These are phyloP conservation scores for Drosophila suboccidentalis DNA, from an alignment of 2,888 invertebrate species.

Conservation along the genomic window DNA sequence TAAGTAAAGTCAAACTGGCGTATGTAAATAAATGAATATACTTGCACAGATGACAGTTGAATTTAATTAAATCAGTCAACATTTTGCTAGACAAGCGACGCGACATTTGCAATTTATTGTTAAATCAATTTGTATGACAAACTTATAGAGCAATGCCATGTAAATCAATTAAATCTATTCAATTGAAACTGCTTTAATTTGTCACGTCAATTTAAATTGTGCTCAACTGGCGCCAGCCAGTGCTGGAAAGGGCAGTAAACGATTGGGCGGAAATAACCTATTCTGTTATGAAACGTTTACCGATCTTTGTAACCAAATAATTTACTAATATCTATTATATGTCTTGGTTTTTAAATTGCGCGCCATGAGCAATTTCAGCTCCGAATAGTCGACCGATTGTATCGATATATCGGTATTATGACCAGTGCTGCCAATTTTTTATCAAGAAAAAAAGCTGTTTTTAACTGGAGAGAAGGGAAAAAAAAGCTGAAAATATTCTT, in stretches of 20 bases:
- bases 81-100: slow-evolving; percentile 30
- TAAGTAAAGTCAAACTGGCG: slow-evolving; percentile 37
- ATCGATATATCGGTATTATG: slow-evolving; percentile 44
- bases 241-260: slow-evolving; percentile 32
- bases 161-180: slow-evolving; percentile 48
- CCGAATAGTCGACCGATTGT: neutral
- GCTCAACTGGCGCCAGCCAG: slow-evolving; percentile 36
- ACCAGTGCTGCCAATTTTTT: too few species aligned
- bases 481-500: too few species aligned
- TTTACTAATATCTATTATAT: too few species aligned
- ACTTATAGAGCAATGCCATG: slow-evolving; percentile 31
- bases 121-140: slow-evolving; percentile 42
- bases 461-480: too few species aligned
- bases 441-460: too few species aligned
- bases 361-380: neutral
- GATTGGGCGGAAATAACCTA: neutral
- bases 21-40: slow-evolving; percentile 55
- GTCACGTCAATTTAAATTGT: slow-evolving; percentile 46
- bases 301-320: too few species aligned
- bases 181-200: slow-evolving; percentile 39
- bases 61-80: slow-evolving; percentile 49
- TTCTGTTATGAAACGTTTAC: too few species aligned
- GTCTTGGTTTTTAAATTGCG: neutral
- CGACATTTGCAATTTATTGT: slow-evolving; percentile 39
- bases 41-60: slow-evolving; percentile 37